Conservation (phyloP, 2,888 invertebrate genomes). For the Nineta flava region DNA sequence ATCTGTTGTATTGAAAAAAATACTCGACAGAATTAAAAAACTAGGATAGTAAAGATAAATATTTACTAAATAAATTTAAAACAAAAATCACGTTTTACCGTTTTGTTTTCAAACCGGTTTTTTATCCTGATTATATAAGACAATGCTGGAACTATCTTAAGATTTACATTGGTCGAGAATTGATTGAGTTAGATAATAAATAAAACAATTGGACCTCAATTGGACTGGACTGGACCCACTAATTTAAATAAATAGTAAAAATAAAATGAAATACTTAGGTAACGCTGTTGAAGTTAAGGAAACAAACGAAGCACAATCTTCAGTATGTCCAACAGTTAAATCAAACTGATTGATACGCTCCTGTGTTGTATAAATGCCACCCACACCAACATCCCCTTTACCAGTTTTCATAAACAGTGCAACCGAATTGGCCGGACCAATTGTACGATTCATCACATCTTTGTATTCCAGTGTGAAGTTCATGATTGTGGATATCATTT, state of each 20-base stretch:
- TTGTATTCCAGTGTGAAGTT: constrained; percentile 58
- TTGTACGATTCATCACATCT: constrained; percentile 33
- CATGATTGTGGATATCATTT: constrained; percentile 41
- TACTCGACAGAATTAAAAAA: no score
- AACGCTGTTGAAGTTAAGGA: constrained; percentile 62
- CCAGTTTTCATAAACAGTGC: constrained; percentile 34
- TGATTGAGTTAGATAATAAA: no score
- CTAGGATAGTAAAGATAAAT: no score
- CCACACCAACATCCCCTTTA: constrained; percentile 49
- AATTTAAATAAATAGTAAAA: no score
- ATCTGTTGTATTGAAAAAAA: no score
- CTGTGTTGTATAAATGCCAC: constrained; percentile 51
- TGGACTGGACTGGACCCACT: not conserved
- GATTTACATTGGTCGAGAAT: no score
- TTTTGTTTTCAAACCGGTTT: no score
- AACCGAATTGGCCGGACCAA: constrained; percentile 41
- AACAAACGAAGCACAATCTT: constrained; percentile 64
- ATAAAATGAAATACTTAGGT: constrained; percentile 47
- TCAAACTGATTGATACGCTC: constrained; percentile 36
- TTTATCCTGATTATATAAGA: no score
- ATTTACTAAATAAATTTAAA: no score
- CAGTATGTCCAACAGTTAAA: constrained; percentile 46
- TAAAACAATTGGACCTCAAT: not conserved
- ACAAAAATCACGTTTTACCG: no score
- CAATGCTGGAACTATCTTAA: no score